These are phyloP conservation scores for Parus major DNA, from an alignment of 2,113 vertebrate species.

Conservation along the genomic window DNA sequence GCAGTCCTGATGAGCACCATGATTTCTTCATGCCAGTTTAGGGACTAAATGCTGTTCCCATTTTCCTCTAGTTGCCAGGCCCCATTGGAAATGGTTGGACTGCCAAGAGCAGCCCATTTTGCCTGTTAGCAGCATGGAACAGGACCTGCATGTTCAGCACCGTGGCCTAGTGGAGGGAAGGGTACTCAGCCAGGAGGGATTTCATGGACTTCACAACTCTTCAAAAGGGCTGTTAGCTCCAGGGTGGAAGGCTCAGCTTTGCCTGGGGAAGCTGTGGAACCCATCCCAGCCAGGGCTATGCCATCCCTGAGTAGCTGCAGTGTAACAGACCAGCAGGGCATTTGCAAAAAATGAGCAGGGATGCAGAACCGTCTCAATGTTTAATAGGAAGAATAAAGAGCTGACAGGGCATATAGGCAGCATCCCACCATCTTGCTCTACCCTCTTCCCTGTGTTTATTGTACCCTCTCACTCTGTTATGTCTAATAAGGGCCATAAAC, in stretches of 20 bases:
- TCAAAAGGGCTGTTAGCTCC: neutral
- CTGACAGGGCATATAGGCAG: neutral
- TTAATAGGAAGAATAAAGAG: neutral
- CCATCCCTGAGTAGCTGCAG: neutral
- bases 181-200: neutral
- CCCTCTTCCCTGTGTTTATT: neutral
- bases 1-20: neutral
- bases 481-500: neutral
- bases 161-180: neutral
- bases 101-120: neutral
- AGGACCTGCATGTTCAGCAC: neutral
- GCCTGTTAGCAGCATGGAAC: neutral
- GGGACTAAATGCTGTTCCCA: neutral
- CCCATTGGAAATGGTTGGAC: neutral
- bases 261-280: neutral
- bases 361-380: neutral
- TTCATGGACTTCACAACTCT: neutral
- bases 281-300: neutral
- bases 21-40: neutral
- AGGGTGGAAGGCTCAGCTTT: neutral
- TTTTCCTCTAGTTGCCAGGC: neutral
- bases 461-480: neutral
- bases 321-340: accelerated
- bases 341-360: neutral
- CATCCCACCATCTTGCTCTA: neutral